Base-by-base conservation (phyloP, 1,140 invertebrate genomes). In the Armadillidium nasatum region DNA sequence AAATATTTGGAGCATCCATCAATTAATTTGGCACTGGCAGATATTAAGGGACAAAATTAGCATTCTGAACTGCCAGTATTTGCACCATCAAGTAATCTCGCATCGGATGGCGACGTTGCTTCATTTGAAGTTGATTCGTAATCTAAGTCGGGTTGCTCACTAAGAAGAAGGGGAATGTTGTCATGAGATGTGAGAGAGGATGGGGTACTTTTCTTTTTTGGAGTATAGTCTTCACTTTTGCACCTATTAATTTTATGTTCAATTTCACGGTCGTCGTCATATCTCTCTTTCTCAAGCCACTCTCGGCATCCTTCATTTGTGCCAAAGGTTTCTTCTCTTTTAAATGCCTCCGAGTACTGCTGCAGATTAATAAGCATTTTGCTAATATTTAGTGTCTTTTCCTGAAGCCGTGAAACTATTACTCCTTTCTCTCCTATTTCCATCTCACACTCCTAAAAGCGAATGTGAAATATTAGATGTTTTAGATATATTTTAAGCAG, bases 361-460 rank as follows among this genome's bases (percentile, higher is more conserved):
- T 94, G 92, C 83, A 95, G 88, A 86, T 93, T 94, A 86, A 91
- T 91, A 82, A 95, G 88, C 84, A 95, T 91, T 86, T 93, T 91
- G 85, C 93, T 93, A 85, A 95, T 95, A 86, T 94, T 92, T 85
- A 90, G 90, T 80, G 93, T 93, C 88, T 94, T 95, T 81, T 90
- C 91, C 85, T 95, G 93, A 80, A 95, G 90, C 78, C 93, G 91
- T 85, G 91, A 92, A 81, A 95, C 93, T 89, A 94, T 91, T 86
- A 94, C 91, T 81, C 93, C 93, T 85, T 94, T 94, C 87, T 95
- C 92, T 79, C 92, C 94, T 84, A 95, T 88, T 87, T 95, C 94
- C 86, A 90, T 88, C 88, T 95, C 93, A 88, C 93, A 95, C 88
- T 95, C 94, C 93, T 95, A 89, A 73, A 86, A 78, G 77, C 77